Evolutionary conservation across 92 coral and sea anemone species (phyloP).

Genomic region (Porites divaricata): DNA sequence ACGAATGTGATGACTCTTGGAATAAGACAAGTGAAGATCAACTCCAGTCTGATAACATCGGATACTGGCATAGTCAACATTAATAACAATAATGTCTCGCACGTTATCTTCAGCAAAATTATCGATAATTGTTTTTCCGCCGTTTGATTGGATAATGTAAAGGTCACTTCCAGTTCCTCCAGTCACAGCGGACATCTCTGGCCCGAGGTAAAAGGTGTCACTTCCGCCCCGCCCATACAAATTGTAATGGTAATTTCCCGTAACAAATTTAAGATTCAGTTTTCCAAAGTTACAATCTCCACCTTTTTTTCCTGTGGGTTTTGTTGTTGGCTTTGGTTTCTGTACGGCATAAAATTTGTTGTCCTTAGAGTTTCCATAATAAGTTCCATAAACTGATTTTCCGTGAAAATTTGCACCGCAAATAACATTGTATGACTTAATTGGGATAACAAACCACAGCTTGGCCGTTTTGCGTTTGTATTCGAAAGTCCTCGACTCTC

Average conservation of each 20-base stretch:
- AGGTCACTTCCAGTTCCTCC: conserved; percentile 61
- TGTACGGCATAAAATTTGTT: conserved; percentile 34
- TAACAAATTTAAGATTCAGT: conserved; percentile 12
- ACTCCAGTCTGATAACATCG: conserved; percentile 26
- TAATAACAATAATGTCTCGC: conserved; percentile 59
- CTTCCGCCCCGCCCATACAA: conserved; percentile 68
- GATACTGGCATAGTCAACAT: conserved; percentile 30
- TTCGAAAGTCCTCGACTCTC: conserved; percentile 33
- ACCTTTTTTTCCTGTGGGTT: background rate
- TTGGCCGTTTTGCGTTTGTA: conserved; percentile 55
- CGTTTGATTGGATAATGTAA: conserved; percentile 54
- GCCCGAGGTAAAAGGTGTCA: conserved; percentile 65
- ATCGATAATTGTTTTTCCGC: conserved; percentile 64
- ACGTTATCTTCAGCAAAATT: conserved; percentile 59
- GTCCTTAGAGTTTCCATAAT: conserved; percentile 16
- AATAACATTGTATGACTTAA: conserved; percentile 35
- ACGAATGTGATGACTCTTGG: conserved; percentile 57
- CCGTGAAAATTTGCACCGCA: conserved; percentile 19
- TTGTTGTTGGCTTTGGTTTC: conserved; percentile 5
- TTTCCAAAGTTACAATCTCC: conserved; percentile 14
- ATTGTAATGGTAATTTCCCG: conserved; percentile 63
- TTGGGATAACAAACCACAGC: conserved; percentile 59
- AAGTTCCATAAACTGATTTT: conserved; percentile 12
- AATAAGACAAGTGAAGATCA: conserved; percentile 43
- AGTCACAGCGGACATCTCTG: conserved; percentile 43